Base-by-base conservation (phyloP, 2,888 invertebrate genomes). In the Parascotia fuliginaria region DNA sequence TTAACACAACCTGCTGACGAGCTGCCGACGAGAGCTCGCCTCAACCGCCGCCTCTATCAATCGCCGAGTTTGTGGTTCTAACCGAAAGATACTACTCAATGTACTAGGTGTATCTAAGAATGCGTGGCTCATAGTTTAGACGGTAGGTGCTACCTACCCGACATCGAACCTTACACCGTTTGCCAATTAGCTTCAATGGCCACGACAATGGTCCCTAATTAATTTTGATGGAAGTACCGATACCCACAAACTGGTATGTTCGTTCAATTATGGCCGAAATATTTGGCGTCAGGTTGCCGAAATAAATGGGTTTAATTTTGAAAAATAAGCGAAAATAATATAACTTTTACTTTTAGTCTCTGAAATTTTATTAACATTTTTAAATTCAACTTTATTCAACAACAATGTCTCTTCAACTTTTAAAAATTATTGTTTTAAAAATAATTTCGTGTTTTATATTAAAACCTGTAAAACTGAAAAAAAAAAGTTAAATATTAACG, bases 161-260 rank as follows among this genome's bases (percentile, higher is more conserved):
- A 70, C 75, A 77, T 77, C 78, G 77, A 78, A 81, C 80, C 79
- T 61, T 53, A 64, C 79, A 82, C 81, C 77, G 77, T 73, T 81
- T 77, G 85, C 83, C 87, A 87, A 88, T 88, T 83, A 88, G 84
- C 79, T 79, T 78, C 85, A 83, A 89, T 89, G 87, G 85, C 89
- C 88, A 87, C 79, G 82, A 85, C 79, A 67, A 60, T 74, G 74
- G 56, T 70, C 70, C 73, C 75, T 81, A 77, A 78, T 69, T 54
- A 81, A 82, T 81, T 81, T 81, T 70, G 74, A 72, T 70, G 67
- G 60, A 55, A 42, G 47, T 33, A 67, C 60, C 62, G 60, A 51
- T 60, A 56, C 53, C 55, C 57, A 64, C 55, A 62, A 60, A 65
- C 59, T 42, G 48, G 51, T 43, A 50, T 59, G 44, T 24, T 63